A percentile compares a stretch with the other conserved stretches of the same genome.
Evolutionary conservation across 2,113 vertebrate genomes (phyloP).

Genomic region (Oenanthe oenanthe): DNA sequence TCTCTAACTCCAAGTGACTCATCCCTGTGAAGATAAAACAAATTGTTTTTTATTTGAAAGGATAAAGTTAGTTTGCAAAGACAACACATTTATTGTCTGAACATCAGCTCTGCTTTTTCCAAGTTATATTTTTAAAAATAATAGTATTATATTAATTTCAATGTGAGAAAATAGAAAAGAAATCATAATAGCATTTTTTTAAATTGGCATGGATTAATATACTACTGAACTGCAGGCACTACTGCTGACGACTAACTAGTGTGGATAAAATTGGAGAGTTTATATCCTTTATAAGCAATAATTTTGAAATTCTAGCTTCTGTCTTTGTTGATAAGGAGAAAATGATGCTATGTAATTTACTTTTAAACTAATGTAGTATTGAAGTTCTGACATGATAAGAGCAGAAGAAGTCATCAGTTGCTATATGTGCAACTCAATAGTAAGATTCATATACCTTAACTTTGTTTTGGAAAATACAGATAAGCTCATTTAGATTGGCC

Average conservation of each 20-base stretch:
- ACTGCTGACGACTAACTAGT: not conserved
- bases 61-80: not conserved
- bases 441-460: not conserved
- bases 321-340: not conserved
- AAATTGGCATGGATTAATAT: not conserved
- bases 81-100: not conserved
- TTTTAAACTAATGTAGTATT: not conserved
- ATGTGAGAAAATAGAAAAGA: not conserved
- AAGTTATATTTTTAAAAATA: not conserved
- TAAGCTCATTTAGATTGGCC: not conserved
- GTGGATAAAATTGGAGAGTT: not conserved
- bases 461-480: not conserved
- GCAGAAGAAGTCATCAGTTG: not conserved
- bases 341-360: not conserved
- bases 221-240: not conserved
- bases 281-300: not conserved
- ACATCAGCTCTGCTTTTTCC: not conserved
- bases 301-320: not conserved
- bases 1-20: not conserved
- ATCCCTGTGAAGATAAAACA: not conserved
- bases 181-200: not conserved
- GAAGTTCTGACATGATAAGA: not conserved
- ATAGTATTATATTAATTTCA: not conserved
- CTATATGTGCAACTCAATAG: not conserved
- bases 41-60: not conserved